Evolutionary conservation across 2,797 vertebrate genomes (phyloP), one percentile per base, ranked within the genome.

Genomic region (Lerista edwardsae): DNA sequence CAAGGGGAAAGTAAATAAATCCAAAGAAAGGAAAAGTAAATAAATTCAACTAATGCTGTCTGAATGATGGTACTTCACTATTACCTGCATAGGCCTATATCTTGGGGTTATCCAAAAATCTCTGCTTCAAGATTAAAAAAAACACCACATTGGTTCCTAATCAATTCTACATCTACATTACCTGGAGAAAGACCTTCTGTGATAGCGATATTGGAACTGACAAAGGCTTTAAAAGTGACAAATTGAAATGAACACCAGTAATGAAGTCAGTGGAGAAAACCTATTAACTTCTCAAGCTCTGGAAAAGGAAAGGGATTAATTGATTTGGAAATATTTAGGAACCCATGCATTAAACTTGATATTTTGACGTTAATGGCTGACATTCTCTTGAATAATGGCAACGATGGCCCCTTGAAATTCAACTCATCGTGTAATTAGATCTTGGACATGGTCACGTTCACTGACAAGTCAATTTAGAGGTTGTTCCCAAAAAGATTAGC

Each of bases 241-340:
- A 85, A 84, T 79, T 84, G 77, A 73, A 80, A 75, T 75, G 69
- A 85, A 57, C 41, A 67, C 34, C 29, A 80, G 51, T 75, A 80
- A 85, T 75, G 61, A 80, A 85, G 77, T 85, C 76, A 67, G 25
- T 80, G 77, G 44, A 80, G 71, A 79, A 85, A 80, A 67, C 68
- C 77, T 74, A 75, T 84, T 85, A 85, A 74, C 69, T 57, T 84
- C 41, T 79, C 69, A 79, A 73, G 44, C 68, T 39, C 47, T 80
- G 69, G 62, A 57, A 85, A 67, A 65, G 47, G 34, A 64, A 80
- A 80, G 23, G 34, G 27, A 29, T 62, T 57, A 85, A 80, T 80
- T 79, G 69, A 34, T 79, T 85, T 80, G 69, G 76, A 85, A 79
- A 85, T 80, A 67, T 75, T 80, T 75, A 74, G 71, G 71, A 85